These are phyloP conservation scores for Raja brachyura DNA, from an alignment of 2,113 vertebrate species.

Conservation along the genomic window DNA sequence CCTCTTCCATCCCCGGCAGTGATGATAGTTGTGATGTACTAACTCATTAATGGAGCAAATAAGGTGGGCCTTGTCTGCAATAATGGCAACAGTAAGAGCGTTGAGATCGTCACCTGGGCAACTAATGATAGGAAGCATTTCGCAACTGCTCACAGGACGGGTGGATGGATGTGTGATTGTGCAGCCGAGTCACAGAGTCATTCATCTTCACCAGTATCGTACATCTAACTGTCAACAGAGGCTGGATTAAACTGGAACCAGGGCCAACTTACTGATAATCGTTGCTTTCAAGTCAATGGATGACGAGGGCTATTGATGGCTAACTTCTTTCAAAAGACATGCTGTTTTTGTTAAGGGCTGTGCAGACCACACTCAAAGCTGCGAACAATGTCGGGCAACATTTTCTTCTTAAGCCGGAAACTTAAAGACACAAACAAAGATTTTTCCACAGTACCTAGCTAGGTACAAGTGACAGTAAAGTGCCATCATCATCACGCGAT, in stretches of 20 bases:
- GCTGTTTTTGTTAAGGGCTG: neutral
- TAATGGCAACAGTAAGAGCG: slow-evolving; percentile 56
- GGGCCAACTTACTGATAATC: neutral
- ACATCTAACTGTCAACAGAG: slow-evolving; percentile 30
- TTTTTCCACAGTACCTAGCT: too few relatives aligned
- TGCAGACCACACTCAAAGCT: neutral
- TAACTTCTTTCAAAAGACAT: neutral
- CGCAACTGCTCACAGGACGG: slow-evolving; percentile 41
- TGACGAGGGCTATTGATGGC: neutral
- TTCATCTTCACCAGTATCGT: neutral
- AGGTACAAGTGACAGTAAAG: too few relatives aligned
- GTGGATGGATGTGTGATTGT: slow-evolving; percentile 27
- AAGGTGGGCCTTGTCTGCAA: slow-evolving; percentile 50
- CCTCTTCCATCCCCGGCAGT: slow-evolving; percentile 51
- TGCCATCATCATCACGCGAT: neutral
- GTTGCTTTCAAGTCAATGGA: neutral
- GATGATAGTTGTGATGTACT: slow-evolving; percentile 50
- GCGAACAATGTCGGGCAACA: neutral
- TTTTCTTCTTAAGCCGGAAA: neutral
- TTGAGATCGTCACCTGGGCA: slow-evolving; percentile 66
- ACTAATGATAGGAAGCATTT: slow-evolving; percentile 57
- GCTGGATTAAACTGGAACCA: slow-evolving; percentile 30
- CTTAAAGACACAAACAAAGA: too few relatives aligned
- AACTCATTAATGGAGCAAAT: slow-evolving; percentile 56
- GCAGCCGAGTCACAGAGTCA: neutral